Percentiles rank a stretch among this genome's conserved stretches.
Evolutionary conservation across 2,113 vertebrate species (phyloP).

Genomic region (Sisor rabdophorus): DNA sequence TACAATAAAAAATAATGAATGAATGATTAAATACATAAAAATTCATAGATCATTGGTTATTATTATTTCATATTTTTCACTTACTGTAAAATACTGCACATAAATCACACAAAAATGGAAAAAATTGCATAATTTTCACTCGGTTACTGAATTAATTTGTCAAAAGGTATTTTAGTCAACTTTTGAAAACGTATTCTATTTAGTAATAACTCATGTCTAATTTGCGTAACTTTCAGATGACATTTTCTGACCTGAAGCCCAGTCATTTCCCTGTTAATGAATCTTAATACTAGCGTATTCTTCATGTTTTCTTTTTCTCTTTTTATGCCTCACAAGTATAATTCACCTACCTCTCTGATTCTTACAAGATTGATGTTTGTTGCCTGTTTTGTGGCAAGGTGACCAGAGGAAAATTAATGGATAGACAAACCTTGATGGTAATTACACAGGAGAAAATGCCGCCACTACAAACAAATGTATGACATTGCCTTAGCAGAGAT

Average conservation of each 20-base stretch:
- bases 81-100: not conserved
- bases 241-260: conserved; percentile 39
- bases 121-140: not conserved
- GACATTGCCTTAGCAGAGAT: conserved; percentile 24
- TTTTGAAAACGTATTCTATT: conserved; percentile 37
- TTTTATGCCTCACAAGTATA: not conserved
- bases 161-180: conserved; percentile 16
- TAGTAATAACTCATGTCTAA: conserved; percentile 25
- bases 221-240: conserved; percentile 36
- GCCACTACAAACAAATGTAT: not conserved
- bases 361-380: conserved; percentile 13
- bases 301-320: not conserved
- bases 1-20: not conserved
- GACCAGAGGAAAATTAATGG: conserved; percentile 29
- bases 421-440: conserved; percentile 28
- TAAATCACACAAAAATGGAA: not conserved
- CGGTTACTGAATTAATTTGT: conserved; percentile 2
- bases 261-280: conserved; percentile 40
- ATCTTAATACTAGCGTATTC: conserved; percentile 27
- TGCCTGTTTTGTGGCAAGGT: conserved; percentile 35
- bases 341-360: conserved; percentile 18
- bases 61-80: not conserved
- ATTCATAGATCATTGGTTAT: not conserved
- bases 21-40: conserved; percentile 1
- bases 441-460: conserved; percentile 19